Base-by-base conservation (phyloP, 2,113 vertebrate genomes). In the Albula goreensis region DNA sequence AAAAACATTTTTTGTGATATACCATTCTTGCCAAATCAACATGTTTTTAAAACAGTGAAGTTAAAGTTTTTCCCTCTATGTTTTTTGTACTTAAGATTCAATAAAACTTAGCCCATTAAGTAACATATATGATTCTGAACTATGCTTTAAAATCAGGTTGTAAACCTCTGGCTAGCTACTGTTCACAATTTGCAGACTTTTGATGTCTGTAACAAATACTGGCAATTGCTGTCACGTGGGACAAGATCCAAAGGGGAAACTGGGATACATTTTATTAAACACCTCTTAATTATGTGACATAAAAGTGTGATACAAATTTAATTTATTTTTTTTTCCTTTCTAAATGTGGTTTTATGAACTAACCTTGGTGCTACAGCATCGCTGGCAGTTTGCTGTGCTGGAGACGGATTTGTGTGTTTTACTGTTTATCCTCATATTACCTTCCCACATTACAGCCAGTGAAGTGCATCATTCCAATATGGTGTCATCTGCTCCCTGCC, bases 391-490 rank as follows among this genome's bases (percentile, higher is more conserved):
- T 17, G 91, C 92, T 93, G 89, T 90, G 90, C 88, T 94, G 92
- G 91, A 93, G 91, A 91, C 89, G 89, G 90, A 90, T 92, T 88
- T 31, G 90, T 91, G 90, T 89, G 90, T 93, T 94, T 93, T 94
- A 92, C 91, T 87, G 91, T 92, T 92, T 90, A 92, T 93, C 90
- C 93, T 93, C 90, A 31, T 87, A 87, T 90, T 89, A 97, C 96
- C 96, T 97, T 94, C 56, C 90, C 90, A 91, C 95, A 41, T 91
- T 74, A 86, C 92, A 94, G 80, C 96, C 95, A 97, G 95, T 97
- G 94, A 95, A 97, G 96, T 96, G 96, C 93, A 94, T 94, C 95
- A 94, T 95, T 95, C 94, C 97, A 97, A 97, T 96, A 97, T 97
- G 96, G 94, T 94, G 94, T 94, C 95, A 94, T 96, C 97, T 97